Conservation (phyloP, 1,140 invertebrate species). For the Rhizoglyphus robini region DNA sequence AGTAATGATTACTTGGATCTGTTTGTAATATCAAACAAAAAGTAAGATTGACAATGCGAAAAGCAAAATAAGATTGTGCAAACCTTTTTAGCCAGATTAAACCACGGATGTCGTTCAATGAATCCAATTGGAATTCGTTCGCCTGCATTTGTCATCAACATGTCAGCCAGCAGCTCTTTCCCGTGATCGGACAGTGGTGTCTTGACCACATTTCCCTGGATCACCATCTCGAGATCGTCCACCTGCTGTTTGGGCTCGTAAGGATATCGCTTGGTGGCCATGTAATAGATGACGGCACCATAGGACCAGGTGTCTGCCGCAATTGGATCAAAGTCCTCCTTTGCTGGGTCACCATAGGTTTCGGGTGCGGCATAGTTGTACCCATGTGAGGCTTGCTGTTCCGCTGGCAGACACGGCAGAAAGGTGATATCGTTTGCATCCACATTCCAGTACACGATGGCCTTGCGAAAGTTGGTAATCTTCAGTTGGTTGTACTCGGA, state of each 20-base stretch:
- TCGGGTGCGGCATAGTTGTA: slow-evolving; percentile 5
- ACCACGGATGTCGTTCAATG: neutral
- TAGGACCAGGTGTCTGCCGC: slow-evolving; percentile 11
- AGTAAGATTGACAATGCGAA: too few relatives aligned
- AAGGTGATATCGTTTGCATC: neutral
- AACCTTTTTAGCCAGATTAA: neutral
- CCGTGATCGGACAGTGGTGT: neutral
- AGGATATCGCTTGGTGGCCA: slow-evolving; percentile 7
- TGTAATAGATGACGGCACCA: too few relatives aligned
- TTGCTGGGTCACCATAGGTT: slow-evolving; percentile 11
- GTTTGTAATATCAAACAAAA: too few relatives aligned
- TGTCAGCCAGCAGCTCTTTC: neutral
- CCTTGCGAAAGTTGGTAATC: neutral
- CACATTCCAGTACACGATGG: slow-evolving; percentile 7
- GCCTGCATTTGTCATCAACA: neutral
- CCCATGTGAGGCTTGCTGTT: neutral
- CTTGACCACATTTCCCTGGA: slow-evolving; percentile 1
- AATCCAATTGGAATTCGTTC: slow-evolving; percentile 7
- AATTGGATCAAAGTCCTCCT: slow-evolving; percentile 17
- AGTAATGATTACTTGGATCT: too few relatives aligned
- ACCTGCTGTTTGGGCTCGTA: neutral
- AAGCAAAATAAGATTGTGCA: too few relatives aligned
- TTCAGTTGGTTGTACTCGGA: neutral
- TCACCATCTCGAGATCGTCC: neutral
- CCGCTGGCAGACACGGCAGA: neutral